These are phyloP conservation scores for Neotoma lepida DNA, from an alignment of 2,113 vertebrate species.

Conservation along the genomic window DNA sequence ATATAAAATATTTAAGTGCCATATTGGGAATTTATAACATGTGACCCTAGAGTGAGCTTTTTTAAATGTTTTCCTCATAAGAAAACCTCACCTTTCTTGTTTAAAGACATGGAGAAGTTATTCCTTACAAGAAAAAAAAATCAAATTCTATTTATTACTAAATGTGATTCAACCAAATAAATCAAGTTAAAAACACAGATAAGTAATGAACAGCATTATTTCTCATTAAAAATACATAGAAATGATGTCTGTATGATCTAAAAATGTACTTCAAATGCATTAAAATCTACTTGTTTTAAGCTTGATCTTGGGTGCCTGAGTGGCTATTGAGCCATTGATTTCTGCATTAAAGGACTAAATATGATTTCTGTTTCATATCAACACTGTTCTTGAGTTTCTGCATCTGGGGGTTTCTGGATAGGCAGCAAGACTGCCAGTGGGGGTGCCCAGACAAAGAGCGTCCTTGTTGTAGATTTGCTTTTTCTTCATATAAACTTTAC, in stretches of 20 bases:
- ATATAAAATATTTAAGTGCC: not conserved
- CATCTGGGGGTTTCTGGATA: slow-evolving; percentile 18
- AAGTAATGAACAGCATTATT: slow-evolving; percentile 20
- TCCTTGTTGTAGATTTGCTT: slow-evolving; percentile 36
- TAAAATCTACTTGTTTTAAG: slow-evolving; percentile 52
- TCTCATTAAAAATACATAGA: slow-evolving; percentile 33
- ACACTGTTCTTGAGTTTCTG: slow-evolving; percentile 44
- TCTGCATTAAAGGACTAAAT: not conserved
- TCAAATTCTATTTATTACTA: slow-evolving; percentile 57
- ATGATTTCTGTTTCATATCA: slow-evolving; percentile 19
- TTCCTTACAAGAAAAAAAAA: slow-evolving; percentile 53
- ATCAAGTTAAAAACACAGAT: slow-evolving; percentile 47
- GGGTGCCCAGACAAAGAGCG: slow-evolving; percentile 27
- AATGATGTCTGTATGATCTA: not conserved
- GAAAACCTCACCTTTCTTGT: slow-evolving; percentile 50
- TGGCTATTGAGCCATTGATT: not conserved
- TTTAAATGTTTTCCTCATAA: slow-evolving; percentile 24
- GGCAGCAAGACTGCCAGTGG: not conserved
- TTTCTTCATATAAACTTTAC: slow-evolving; percentile 7
- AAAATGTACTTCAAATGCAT: slow-evolving; percentile 32
- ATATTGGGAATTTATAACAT: not conserved
- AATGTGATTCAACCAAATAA: slow-evolving; percentile 37
- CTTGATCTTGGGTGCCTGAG: slow-evolving; percentile 21
- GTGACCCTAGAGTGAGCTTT: slow-evolving; percentile 3
- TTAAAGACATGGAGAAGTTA: slow-evolving; percentile 55